A percentile compares a stretch with the other conserved stretches of the same genome.
phyloP scores from a whole-genome alignment of 2,113 vertebrate genomes.

The Pimephales promelas region DNA sequence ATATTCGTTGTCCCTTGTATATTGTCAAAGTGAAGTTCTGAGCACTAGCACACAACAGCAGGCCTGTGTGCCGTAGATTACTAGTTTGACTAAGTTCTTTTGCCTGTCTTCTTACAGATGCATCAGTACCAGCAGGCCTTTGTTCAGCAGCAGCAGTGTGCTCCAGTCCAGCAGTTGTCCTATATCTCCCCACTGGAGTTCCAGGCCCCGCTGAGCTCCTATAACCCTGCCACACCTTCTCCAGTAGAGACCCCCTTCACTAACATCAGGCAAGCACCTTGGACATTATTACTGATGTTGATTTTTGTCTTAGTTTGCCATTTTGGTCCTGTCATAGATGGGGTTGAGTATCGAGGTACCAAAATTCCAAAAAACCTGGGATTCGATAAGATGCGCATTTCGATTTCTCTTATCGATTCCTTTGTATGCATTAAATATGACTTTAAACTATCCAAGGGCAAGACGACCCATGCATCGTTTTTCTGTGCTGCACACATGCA shows the following conservation, averaged over 20 bases:
- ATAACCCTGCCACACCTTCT: conserved; percentile 69
- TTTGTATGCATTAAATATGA: too few relatives aligned
- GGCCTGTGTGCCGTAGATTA: background rate
- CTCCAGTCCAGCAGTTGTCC: conserved; percentile 78
- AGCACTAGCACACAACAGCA: background rate
- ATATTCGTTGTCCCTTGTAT: too few relatives aligned
- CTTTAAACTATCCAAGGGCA: too few relatives aligned
- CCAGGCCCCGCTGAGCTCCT: conserved; percentile 80
- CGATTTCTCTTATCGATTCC: too few relatives aligned
- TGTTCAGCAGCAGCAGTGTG: conserved; percentile 84
- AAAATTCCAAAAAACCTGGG: too few relatives aligned
- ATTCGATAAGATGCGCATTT: too few relatives aligned
- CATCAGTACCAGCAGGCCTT: conserved; percentile 93
- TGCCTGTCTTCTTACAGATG: conserved; percentile 72
- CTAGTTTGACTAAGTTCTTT: background rate
- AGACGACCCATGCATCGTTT: too few relatives aligned
- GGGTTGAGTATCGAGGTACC: too few relatives aligned
- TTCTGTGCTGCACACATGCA: too few relatives aligned
- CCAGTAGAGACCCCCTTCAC: conserved; percentile 74
- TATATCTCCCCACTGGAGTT: conserved; percentile 88
- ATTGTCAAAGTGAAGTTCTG: background rate
- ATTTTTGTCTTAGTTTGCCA: background rate
- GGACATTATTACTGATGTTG: background rate
- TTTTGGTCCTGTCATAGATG: background rate
- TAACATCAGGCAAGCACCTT: conserved; percentile 70